Evolutionary conservation across 2,888 invertebrate species (phyloP), one percentile per base, ranked within the genome.

Genomic region (Rotaria macrura): DNA sequence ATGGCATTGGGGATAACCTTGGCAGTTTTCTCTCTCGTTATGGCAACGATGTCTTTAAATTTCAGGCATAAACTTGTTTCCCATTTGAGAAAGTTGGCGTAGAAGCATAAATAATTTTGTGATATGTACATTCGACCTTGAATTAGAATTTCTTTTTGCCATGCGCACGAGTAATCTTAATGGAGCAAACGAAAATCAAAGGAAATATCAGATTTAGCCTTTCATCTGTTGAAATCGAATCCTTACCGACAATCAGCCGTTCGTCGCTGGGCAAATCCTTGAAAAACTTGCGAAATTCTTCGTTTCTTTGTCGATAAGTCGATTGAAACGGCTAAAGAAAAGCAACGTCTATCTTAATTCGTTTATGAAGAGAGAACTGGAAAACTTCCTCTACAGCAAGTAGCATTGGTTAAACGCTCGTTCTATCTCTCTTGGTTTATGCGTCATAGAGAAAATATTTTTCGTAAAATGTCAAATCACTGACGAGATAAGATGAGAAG

Each of bases 11-110:
- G 97, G 90, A 98, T 97, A 87, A 98, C 95, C 85, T 91, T 88
- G 0, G 92, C 91, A 23, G 91, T 91, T 88, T 90, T 90, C 88
- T 91, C 91, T 92, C 97, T 97, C 74, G 96, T 96, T 90, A 98
- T 95, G 84, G 95, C 94, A 12, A 95, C 94, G 87, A 98, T 95
- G 89, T 97, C 96, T 90, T 94, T 95, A 94, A 95, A 96, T 88
- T 94, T 93, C 85, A 97, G 93, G 85, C 93, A 94, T 65, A 65
- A 65, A 90, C 93, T 93, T 10, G 96, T 97, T 92, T 97, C 96
- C 96, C 96, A 97, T 89, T 95, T 94, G 91, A 98, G 96, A 90
- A 98, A 97, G 91, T 96, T 97, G 43, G 97, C 96, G 92, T 97
- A 95, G 92, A 98, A 98, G 91, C 97, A 97, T 87, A 97, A 93